Evolutionary conservation across 1,140 invertebrate species (phyloP).

Genomic region (Limonius californicus): DNA sequence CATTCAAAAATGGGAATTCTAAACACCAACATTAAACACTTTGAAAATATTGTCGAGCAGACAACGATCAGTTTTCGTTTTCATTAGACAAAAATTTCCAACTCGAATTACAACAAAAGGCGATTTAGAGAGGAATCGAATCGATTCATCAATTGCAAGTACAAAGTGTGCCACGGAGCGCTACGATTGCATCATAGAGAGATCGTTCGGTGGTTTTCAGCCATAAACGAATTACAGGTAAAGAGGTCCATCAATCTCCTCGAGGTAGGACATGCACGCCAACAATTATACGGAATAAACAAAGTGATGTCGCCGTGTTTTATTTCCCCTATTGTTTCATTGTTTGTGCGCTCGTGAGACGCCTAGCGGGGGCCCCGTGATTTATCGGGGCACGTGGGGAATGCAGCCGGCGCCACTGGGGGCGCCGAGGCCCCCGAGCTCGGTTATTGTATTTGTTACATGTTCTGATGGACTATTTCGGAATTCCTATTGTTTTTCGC

Average conservation of each 20-base stretch:
- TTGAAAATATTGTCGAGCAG: no score
- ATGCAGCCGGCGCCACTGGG: constrained; percentile 46
- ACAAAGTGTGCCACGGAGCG: no score
- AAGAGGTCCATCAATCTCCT: constrained; percentile 23
- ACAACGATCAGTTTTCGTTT: no score
- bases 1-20: no score
- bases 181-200: background rate
- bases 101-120: no score
- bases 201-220: background rate
- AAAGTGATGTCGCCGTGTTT: constrained; percentile 46
- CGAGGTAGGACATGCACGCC: constrained; percentile 34
- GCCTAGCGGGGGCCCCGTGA: constrained; percentile 45
- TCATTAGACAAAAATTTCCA: no score
- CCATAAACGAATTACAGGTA: constrained; percentile 5
- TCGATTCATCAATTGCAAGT: no score
- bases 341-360: constrained; percentile 46
- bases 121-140: no score
- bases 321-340: constrained; percentile 49
- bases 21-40: no score
- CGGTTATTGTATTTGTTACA: constrained; percentile 37
- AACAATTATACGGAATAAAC: constrained; percentile 47
- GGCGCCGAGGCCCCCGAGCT: constrained; percentile 37
- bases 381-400: constrained; percentile 47
- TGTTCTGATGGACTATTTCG: constrained; percentile 40
- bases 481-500: constrained; percentile 46